A percentile compares a stretch with the other conserved stretches of the same genome.
phyloP scores from a whole-genome alignment of 2,113 vertebrate genomes.

The Indicator indicator region DNA sequence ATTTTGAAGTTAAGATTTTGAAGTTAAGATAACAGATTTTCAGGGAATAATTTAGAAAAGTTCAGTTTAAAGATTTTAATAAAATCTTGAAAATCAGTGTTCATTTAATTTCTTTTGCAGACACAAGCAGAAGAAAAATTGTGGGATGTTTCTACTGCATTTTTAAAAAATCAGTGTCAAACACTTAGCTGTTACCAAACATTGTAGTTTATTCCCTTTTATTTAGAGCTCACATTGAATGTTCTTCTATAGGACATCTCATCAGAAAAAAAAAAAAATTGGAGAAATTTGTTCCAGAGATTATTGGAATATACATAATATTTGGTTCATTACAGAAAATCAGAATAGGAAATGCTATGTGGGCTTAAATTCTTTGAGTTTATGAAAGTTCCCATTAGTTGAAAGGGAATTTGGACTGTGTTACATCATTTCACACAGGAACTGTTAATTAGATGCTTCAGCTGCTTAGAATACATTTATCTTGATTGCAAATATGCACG shows the following conservation, averaged over 20 bases:
- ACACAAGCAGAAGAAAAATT: background rate
- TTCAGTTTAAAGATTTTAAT: background rate
- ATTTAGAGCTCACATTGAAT: background rate
- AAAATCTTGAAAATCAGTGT: background rate
- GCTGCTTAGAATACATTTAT: background rate
- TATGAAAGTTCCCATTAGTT: background rate
- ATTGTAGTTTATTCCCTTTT: background rate
- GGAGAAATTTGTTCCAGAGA: background rate
- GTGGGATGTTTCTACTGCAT: background rate
- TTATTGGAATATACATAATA: background rate
- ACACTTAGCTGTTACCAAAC: background rate
- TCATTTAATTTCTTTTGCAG: background rate
- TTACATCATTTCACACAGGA: background rate
- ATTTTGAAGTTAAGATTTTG: background rate
- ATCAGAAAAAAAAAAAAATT: background rate
- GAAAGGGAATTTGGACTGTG: background rate
- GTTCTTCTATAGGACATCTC: background rate
- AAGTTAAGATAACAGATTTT: background rate
- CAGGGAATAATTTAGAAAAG: background rate
- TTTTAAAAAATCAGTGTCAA: background rate
- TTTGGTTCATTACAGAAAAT: background rate
- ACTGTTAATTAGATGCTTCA: background rate
- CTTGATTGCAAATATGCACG: background rate
- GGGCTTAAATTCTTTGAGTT: background rate
- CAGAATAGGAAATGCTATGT: background rate